Conservation (phyloP, 1,140 invertebrate genomes). For the Sycophila sp. region DNA sequence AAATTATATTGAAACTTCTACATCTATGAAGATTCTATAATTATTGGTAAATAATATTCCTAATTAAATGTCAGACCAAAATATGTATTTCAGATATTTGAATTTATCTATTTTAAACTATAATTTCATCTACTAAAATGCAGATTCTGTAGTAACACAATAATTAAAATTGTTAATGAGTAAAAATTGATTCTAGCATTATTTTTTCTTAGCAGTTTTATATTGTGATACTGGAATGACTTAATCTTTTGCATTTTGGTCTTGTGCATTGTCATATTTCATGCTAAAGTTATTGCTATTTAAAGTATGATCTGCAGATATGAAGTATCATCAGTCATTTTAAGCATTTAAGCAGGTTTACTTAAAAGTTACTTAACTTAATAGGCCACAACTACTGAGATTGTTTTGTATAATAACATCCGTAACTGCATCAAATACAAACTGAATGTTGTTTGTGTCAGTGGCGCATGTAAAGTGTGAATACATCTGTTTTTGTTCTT, state of each 20-base stretch:
- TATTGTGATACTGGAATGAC: constrained; percentile 17
- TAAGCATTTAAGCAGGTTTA: background rate
- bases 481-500: constrained; percentile 90
- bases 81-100: background rate
- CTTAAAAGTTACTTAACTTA: constrained; percentile 53
- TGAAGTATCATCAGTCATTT: background rate
- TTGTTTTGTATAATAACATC: constrained; percentile 95
- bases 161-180: no score
- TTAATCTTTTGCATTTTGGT: constrained; percentile 16
- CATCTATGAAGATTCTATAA: no score
- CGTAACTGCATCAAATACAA: constrained; percentile 92
- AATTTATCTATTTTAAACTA: background rate
- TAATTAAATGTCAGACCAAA: background rate
- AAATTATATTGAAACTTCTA: no score
- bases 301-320: background rate
- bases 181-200: no score
- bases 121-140: background rate
- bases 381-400: constrained; percentile 88
- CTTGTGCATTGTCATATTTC: background rate
- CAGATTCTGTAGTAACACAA: no score
- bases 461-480: constrained; percentile 93
- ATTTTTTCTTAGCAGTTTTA: no score
- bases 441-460: constrained; percentile 91
- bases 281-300: background rate
- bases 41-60: background rate